Conservation (phyloP, 1,140 invertebrate species). For the Anastrepha ludens region DNA sequence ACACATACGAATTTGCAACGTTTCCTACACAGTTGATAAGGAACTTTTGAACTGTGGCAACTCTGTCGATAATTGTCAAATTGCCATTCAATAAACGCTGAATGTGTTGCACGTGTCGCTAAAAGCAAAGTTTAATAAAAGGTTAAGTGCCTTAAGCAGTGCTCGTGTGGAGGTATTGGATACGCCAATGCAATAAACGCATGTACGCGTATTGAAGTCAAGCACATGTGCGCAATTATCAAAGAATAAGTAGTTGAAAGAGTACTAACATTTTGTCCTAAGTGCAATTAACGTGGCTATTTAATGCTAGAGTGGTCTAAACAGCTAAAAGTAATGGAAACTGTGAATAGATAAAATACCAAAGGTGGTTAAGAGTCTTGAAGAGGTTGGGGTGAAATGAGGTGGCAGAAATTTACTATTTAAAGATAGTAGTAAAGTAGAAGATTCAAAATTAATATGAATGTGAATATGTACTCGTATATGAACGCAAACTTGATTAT, state of each 20-base stretch:
- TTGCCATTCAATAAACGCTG: slow-evolving; percentile 19
- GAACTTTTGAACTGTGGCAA: slow-evolving; percentile 17
- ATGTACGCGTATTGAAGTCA: not conserved
- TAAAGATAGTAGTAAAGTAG: too few relatives aligned
- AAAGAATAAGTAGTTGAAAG: not conserved
- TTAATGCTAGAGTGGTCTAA: not conserved
- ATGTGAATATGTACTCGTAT: too few relatives aligned
- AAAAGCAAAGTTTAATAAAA: slow-evolving; percentile 14
- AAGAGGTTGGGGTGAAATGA: not conserved
- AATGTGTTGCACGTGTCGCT: slow-evolving; percentile 19
- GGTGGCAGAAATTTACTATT: too few relatives aligned
- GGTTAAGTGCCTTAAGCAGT: not conserved
- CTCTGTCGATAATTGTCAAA: slow-evolving; percentile 27
- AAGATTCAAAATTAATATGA: too few relatives aligned
- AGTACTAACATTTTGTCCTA: not conserved
- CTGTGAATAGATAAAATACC: not conserved
- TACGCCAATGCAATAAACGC: too few relatives aligned
- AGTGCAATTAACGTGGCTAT: not conserved
- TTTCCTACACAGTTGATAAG: not conserved
- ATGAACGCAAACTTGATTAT: too few relatives aligned
- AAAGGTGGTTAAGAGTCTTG: not conserved
- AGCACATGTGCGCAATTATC: not conserved
- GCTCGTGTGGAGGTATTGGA: not conserved
- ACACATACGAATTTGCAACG: not conserved
- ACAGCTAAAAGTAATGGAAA: not conserved